Evolutionary conservation across 2,888 invertebrate genomes (phyloP).

Genomic region (Xylocampa areola): DNA sequence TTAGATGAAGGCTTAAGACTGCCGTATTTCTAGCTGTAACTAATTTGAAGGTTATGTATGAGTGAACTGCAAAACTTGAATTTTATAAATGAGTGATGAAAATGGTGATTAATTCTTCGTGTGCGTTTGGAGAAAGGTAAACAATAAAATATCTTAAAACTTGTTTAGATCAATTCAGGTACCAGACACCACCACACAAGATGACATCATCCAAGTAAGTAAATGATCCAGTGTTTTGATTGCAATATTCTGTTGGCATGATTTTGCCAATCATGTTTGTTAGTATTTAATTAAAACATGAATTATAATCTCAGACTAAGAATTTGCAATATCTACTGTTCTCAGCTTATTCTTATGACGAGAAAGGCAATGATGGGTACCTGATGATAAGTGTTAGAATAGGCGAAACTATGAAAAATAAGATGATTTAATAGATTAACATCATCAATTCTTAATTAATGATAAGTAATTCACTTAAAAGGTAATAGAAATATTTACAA

Average conservation of each 20-base stretch:
- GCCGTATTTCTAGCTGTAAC: conserved; percentile 8
- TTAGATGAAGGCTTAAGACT: conserved; percentile 13
- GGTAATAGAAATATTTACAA: conserved; percentile 50
- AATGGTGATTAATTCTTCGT: background rate
- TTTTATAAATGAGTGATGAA: background rate
- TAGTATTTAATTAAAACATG: conserved; percentile 1
- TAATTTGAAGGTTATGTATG: background rate
- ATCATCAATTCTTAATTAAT: conserved; percentile 6
- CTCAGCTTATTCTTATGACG: background rate
- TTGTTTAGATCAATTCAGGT: background rate
- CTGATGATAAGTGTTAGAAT: conserved; percentile 7
- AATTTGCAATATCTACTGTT: background rate
- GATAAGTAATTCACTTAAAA: conserved; percentile 32
- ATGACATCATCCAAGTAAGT: conserved; percentile 9
- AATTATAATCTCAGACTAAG: background rate
- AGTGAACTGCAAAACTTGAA: conserved; percentile 10
- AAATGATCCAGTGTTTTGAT: background rate
- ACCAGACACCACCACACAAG: background rate
- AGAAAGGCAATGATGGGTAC: background rate
- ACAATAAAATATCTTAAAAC: background rate
- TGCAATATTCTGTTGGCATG: background rate
- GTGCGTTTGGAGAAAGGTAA: background rate
- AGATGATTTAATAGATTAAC: background rate
- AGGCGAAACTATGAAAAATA: conserved; percentile 3
- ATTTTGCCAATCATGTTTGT: background rate